These are phyloP conservation scores for Gallirallus australis DNA, from an alignment of 2,797 vertebrate species.

Conservation along the genomic window DNA sequence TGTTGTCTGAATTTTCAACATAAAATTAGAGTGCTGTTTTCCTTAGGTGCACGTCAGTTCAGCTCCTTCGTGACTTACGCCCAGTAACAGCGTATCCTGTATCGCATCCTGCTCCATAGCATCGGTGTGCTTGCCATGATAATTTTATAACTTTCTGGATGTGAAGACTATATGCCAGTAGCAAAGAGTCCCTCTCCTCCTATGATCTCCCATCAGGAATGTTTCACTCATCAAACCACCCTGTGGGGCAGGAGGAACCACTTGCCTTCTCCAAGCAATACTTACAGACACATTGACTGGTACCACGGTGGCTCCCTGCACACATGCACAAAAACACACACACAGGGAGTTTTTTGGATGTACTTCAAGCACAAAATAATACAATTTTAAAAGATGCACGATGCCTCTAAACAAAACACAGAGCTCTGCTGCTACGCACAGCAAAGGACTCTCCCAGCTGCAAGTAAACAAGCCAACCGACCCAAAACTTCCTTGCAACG, in stretches of 20 bases:
- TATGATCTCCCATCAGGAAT: background rate
- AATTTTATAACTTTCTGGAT: background rate
- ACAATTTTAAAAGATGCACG: background rate
- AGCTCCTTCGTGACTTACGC: background rate
- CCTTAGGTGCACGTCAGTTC: constrained; percentile 13
- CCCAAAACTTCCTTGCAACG: background rate
- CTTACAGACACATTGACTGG: background rate
- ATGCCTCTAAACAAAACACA: background rate
- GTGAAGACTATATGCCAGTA: background rate
- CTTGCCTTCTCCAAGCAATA: fast-evolving
- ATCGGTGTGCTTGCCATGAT: background rate
- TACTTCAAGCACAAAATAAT: background rate
- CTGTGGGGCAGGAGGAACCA: background rate
- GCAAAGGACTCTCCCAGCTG: background rate
- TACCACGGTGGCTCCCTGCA: background rate
- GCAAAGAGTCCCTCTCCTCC: background rate
- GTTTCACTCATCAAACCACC: background rate
- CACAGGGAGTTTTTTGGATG: background rate
- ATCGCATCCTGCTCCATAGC: background rate
- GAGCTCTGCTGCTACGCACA: background rate
- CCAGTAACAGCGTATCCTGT: background rate
- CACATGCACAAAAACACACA: fast-evolving
- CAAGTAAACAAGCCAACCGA: background rate
- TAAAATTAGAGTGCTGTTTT: constrained; percentile 32
- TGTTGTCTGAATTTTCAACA: constrained; percentile 40